Conservation (phyloP, 1,140 invertebrate genomes). For the Eriocheir sinensis region DNA sequence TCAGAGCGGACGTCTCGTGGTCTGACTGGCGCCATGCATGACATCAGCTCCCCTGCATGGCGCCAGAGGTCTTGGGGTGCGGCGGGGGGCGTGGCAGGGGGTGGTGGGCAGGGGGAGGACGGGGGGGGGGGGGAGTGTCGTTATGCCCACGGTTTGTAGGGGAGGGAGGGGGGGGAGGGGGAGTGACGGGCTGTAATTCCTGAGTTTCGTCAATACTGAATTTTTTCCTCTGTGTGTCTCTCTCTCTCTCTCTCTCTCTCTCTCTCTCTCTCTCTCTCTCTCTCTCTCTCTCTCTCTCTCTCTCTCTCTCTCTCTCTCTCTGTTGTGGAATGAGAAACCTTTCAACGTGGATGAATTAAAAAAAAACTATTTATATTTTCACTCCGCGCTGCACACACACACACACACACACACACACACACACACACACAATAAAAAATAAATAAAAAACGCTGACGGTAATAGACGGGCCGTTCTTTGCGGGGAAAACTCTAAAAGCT, state of each 20-base stretch:
- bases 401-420: no score
- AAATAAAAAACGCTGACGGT: no score
- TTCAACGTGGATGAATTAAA: no score
- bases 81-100: background rate
- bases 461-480: no score
- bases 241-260: background rate
- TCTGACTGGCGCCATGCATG: background rate
- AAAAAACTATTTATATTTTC: no score
- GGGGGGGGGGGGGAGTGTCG: background rate
- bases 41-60: background rate
- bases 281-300: constrained; percentile 22
- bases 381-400: no score
- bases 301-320: constrained; percentile 10
- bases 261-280: constrained; percentile 22
- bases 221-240: no score
- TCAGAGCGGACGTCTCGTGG: background rate
- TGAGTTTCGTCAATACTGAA: constrained; percentile 1
- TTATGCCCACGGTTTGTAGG: background rate
- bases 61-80: background rate
- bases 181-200: background rate
- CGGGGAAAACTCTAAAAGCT: no score
- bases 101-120: background rate
- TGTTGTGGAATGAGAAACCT: no score
- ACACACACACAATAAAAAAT: no score
- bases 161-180: background rate